A percentile compares a stretch with the other conserved stretches of the same genome.
These are phyloP conservation scores for Verasper variegatus DNA, from an alignment of 2,113 vertebrate genomes.

Conservation along the genomic window DNA sequence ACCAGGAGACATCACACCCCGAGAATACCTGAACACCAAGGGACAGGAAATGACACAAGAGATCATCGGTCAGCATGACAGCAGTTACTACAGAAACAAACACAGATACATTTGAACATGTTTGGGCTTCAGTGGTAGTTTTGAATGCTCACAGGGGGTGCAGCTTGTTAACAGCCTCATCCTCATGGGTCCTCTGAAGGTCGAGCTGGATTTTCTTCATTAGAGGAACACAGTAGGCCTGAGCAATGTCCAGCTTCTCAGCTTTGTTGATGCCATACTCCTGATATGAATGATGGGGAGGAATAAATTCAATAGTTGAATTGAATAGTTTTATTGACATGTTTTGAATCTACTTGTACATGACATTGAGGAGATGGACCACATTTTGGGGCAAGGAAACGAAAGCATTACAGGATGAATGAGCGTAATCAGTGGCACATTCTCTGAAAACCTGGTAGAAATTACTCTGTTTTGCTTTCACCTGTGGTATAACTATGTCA, in stretches of 20 bases:
- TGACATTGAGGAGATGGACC: neutral
- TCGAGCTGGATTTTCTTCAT: constrained; percentile 97
- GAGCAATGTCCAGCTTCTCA: constrained; percentile 96
- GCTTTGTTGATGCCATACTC: constrained; percentile 94
- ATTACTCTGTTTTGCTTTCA: constrained; percentile 51
- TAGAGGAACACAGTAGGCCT: constrained; percentile 96
- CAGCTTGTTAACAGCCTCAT: constrained; percentile 98
- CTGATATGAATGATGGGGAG: constrained; percentile 68
- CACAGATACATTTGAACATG: constrained; percentile 9
- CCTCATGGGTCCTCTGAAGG: constrained; percentile 97
- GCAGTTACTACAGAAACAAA: neutral
- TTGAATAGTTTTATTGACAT: neutral
- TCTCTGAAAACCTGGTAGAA: neutral
- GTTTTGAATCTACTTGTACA: neutral
- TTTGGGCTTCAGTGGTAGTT: neutral
- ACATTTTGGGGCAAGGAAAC: neutral
- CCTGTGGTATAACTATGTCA: constrained; percentile 97
- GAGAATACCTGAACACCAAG: constrained; percentile 87
- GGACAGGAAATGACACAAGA: neutral
- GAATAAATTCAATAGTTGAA: neutral
- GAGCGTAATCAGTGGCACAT: neutral
- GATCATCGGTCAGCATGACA: neutral
- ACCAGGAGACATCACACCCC: constrained; percentile 96
- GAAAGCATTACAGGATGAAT: neutral
- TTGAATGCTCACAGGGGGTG: constrained; percentile 89